Evolutionary conservation across 1,140 invertebrate genomes (phyloP).

Genomic region (Nasonia vitripennis): DNA sequence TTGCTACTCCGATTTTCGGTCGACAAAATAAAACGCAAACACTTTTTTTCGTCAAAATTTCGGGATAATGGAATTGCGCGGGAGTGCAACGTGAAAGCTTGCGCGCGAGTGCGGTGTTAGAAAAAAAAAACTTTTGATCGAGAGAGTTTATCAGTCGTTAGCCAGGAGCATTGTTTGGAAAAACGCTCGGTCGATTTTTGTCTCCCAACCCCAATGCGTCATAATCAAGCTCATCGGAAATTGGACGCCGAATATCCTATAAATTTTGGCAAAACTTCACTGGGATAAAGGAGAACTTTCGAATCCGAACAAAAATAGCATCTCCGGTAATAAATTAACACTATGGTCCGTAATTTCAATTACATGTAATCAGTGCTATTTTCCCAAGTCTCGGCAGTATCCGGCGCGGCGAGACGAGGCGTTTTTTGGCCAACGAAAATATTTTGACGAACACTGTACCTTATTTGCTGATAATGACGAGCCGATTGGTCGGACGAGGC

Average conservation of each 20-base stretch:
- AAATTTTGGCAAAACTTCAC: no score
- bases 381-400: background rate
- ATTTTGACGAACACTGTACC: conserved; percentile 71
- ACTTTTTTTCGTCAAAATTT: background rate
- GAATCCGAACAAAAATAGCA: no score
- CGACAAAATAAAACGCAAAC: background rate
- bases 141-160: background rate
- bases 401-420: background rate
- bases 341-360: background rate
- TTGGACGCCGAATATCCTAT: no score
- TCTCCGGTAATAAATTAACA: no score
- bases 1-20: no score
- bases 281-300: no score
- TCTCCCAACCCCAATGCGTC: no score
- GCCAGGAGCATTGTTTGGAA: no score
- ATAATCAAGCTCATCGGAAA: no score
- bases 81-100: background rate
- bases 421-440: conserved; percentile 39
- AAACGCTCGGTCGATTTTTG: no score
- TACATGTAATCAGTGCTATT: background rate
- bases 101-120: no score
- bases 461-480: conserved; percentile 75
- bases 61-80: background rate
- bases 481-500: conserved; percentile 65
- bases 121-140: background rate